These are phyloP conservation scores for Oncorhynchus kisutch DNA, from an alignment of 2,113 vertebrate genomes.

Conservation along the genomic window DNA sequence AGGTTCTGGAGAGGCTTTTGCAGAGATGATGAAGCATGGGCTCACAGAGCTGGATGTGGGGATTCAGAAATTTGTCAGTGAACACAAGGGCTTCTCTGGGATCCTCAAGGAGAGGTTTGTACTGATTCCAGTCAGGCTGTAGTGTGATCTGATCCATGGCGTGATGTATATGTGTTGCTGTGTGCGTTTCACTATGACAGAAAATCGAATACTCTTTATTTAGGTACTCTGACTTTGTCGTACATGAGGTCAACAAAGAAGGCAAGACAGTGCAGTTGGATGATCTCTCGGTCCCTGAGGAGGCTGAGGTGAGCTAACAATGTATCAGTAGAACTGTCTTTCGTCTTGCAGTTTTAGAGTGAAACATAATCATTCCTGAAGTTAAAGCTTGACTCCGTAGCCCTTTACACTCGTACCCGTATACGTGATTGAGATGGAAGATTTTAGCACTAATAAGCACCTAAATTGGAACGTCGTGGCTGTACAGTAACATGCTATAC, in stretches of 20 bases:
- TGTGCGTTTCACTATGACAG: background rate
- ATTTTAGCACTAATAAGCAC: too few relatives aligned
- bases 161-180: background rate
- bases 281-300: slow-evolving; percentile 85
- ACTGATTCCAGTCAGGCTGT: background rate
- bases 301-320: slow-evolving; percentile 79
- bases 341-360: too few relatives aligned
- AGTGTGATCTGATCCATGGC: background rate
- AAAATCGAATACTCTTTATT: slow-evolving; percentile 1
- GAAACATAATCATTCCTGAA: too few relatives aligned
- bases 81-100: slow-evolving; percentile 92
- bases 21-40: slow-evolving; percentile 98
- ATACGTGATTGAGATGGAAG: too few relatives aligned
- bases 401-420: too few relatives aligned
- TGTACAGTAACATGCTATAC: too few relatives aligned
- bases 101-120: slow-evolving; percentile 95
- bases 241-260: slow-evolving; percentile 95
- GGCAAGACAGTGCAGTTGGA: slow-evolving; percentile 85
- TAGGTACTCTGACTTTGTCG: slow-evolving; percentile 97
- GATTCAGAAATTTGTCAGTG: slow-evolving; percentile 92
- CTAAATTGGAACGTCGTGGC: too few relatives aligned
- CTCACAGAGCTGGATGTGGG: slow-evolving; percentile 91
- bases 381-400: too few relatives aligned
- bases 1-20: slow-evolving; percentile 87
- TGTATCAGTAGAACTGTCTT: too few relatives aligned